phyloP scores from a whole-genome alignment of 2,888 invertebrate genomes.

The Furcula furcula region DNA sequence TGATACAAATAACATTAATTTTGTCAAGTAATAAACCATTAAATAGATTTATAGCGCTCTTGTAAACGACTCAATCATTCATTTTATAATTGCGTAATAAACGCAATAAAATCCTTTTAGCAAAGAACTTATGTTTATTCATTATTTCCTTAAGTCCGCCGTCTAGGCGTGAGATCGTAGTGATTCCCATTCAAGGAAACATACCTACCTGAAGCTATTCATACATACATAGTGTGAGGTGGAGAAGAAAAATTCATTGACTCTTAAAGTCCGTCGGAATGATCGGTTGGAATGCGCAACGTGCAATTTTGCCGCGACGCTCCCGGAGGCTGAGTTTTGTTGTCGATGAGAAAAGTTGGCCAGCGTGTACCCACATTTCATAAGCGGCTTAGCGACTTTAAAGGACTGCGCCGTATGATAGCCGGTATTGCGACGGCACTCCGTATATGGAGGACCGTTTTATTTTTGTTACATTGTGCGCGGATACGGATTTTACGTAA shows the following conservation, averaged over 20 bases:
- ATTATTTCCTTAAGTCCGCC: conserved; percentile 12
- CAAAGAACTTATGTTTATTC: neutral
- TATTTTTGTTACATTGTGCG: conserved; percentile 64
- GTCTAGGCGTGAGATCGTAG: conserved; percentile 23
- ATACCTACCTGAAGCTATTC: no score
- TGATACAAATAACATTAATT: conserved; percentile 25
- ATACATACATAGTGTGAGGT: no score
- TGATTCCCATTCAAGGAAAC: no score
- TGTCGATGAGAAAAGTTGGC: conserved; percentile 63
- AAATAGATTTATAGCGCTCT: conserved; percentile 27
- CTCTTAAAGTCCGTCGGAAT: conserved; percentile 8
- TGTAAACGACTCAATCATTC: conserved; percentile 21
- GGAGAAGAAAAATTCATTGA: conserved; percentile 35
- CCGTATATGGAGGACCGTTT: conserved; percentile 59
- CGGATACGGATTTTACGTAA: conserved; percentile 46
- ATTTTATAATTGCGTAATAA: conserved; percentile 15
- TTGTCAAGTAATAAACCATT: conserved; percentile 28
- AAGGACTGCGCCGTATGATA: conserved; percentile 60
- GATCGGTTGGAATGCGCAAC: conserved; percentile 6
- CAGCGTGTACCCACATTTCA: conserved; percentile 59
- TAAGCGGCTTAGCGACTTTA: conserved; percentile 67
- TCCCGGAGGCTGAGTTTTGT: neutral
- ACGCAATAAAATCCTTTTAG: conserved; percentile 12
- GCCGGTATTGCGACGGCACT: conserved; percentile 51
- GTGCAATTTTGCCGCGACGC: conserved; percentile 10